A percentile compares a stretch with the other conserved stretches of the same genome.
Conservation (phyloP, 2,888 invertebrate species). For the Drosophila planitibia region DNA sequence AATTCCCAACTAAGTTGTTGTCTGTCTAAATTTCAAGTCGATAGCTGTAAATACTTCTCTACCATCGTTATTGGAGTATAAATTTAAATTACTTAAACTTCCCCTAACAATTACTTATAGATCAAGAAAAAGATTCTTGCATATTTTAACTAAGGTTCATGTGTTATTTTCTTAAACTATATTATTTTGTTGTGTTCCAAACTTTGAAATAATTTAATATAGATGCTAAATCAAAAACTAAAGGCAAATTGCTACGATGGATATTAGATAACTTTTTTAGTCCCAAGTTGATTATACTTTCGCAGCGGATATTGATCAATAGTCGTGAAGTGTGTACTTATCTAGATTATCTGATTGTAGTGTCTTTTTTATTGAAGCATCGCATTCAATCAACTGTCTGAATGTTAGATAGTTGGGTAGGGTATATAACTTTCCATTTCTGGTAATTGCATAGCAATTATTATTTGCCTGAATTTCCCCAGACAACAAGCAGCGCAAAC, state of each 20-base stretch:
- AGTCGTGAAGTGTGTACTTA: not conserved
- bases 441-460: constrained; percentile 42
- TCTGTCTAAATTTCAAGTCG: too few species aligned
- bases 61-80: too few species aligned
- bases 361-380: not conserved
- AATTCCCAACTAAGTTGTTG: too few species aligned
- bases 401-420: not conserved
- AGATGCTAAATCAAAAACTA: not conserved
- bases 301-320: not conserved
- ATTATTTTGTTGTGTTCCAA: not conserved
- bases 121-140: too few species aligned
- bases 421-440: constrained; percentile 24
- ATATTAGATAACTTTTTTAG: not conserved
- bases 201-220: not conserved
- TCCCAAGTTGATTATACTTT: not conserved
- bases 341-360: not conserved
- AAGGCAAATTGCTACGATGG: not conserved
- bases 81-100: too few species aligned
- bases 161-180: not conserved
- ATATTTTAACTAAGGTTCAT: not conserved
- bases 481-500: not conserved
- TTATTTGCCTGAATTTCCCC: constrained; percentile 22
- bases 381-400: not conserved
- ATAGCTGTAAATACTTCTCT: too few species aligned
- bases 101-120: too few species aligned